phyloP scores from a whole-genome alignment of 1,140 invertebrate genomes.

The Rhopalosiphum maidis region DNA sequence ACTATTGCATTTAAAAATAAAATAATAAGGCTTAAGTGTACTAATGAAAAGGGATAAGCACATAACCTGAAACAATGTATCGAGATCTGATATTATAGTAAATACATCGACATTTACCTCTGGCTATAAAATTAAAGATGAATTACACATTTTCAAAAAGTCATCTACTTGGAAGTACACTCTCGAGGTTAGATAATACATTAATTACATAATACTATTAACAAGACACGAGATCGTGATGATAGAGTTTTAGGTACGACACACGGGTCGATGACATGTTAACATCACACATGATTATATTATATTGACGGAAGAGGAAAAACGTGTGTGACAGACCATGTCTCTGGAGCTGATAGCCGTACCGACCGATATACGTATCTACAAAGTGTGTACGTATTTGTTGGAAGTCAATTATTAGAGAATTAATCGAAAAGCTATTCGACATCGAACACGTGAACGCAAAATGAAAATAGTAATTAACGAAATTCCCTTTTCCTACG shows the following conservation, averaged over 20 bases:
- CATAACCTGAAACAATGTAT: not conserved
- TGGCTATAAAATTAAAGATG: not conserved
- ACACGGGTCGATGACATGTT: not conserved
- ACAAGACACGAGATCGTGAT: not conserved
- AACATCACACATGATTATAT: not conserved
- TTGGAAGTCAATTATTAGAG: not conserved
- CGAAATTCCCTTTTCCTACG: not conserved
- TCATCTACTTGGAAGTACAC: not conserved
- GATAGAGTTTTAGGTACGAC: not conserved
- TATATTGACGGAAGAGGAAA: not conserved
- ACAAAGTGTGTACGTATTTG: not conserved
- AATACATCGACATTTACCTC: not conserved
- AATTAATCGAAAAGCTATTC: not conserved
- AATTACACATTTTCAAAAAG: not conserved
- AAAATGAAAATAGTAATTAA: conserved; percentile 13
- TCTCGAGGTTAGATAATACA: not conserved
- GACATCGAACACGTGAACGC: not conserved
- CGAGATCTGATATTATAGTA: not conserved
- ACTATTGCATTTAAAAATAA: not conserved
- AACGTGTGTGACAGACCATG: not conserved
- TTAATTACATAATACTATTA: not conserved
- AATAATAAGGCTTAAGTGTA: not conserved
- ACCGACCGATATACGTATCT: not conserved
- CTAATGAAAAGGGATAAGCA: not conserved
- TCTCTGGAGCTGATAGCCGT: not conserved